Evolutionary conservation across 30 jellyfish, hydroid and myxozoan species (phyloP).

Genomic region (Catostylus mosaicus): DNA sequence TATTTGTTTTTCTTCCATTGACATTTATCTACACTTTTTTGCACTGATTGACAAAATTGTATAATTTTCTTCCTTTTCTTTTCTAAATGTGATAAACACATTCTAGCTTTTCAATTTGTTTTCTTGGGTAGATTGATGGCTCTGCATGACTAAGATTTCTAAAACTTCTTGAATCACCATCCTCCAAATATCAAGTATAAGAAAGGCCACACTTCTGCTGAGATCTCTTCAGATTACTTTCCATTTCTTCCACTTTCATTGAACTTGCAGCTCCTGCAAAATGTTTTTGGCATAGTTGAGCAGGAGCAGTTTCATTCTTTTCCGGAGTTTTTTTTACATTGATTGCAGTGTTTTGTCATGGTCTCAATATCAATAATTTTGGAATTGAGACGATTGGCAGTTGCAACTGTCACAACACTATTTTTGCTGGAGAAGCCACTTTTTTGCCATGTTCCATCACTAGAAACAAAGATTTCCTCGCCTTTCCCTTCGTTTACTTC

Average conservation of each 20-base stretch:
- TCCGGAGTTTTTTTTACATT: neutral
- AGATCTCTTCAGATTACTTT: slow-evolving; percentile 1
- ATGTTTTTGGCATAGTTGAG: slow-evolving; percentile 4
- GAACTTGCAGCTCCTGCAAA: slow-evolving; percentile 7
- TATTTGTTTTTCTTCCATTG: neutral
- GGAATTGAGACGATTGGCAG: slow-evolving; percentile 5
- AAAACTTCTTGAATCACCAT: slow-evolving; percentile 12
- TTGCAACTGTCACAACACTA: slow-evolving; percentile 29
- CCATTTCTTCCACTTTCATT: slow-evolving; percentile 1
- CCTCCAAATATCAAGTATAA: slow-evolving; percentile 3
- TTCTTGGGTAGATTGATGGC: no score
- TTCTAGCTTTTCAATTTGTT: no score
- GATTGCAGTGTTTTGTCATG: slow-evolving; percentile 9
- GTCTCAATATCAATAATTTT: slow-evolving; percentile 11
- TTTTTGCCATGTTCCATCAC: slow-evolving; percentile 50
- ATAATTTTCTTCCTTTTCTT: no score
- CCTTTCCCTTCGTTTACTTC: neutral
- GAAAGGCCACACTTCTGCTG: slow-evolving; percentile 8
- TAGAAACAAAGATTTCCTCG: slow-evolving; percentile 17
- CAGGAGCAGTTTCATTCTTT: slow-evolving; percentile 6
- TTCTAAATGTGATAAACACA: no score
- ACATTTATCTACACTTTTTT: neutral
- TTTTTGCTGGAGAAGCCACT: slow-evolving; percentile 28
- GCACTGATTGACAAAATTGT: no score
- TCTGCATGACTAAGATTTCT: no score